Conservation (phyloP, 2,888 invertebrate species). For the Marronus borbonicus region DNA sequence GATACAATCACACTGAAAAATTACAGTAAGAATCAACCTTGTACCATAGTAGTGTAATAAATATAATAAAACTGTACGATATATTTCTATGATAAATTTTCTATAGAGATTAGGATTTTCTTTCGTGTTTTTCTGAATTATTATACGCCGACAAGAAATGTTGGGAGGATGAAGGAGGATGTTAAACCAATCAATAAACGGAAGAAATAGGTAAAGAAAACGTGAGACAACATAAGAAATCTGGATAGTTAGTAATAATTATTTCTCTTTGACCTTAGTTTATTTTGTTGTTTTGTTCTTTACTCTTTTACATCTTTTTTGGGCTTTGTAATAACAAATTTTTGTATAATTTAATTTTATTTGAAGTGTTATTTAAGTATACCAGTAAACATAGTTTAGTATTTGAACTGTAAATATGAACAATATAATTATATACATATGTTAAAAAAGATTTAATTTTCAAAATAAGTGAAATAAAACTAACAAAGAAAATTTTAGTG, state of each 20-base stretch:
- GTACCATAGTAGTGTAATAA: constrained; percentile 2
- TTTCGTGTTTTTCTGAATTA: background rate
- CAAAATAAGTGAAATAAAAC: constrained; percentile 52
- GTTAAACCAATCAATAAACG: background rate
- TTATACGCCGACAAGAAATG: background rate
- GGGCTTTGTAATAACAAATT: constrained; percentile 54
- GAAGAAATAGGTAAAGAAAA: constrained; percentile 12
- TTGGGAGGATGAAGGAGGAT: too few relatives aligned
- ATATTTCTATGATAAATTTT: constrained; percentile 18
- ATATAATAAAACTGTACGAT: constrained; percentile 28
- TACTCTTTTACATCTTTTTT: constrained; percentile 19
- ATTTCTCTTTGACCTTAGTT: constrained; percentile 49
- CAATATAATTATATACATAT: constrained; percentile 53
- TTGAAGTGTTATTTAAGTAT: constrained; percentile 54
- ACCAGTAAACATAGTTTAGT: constrained; percentile 51
- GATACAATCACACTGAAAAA: constrained; percentile 29
- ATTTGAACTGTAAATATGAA: constrained; percentile 53
- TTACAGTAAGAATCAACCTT: too few relatives aligned
- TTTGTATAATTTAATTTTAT: constrained; percentile 53
- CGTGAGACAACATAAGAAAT: constrained; percentile 29
- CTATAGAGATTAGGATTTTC: constrained; percentile 15
- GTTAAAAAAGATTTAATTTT: constrained; percentile 52
- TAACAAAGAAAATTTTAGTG: constrained; percentile 48
- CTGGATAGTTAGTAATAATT: constrained; percentile 52
- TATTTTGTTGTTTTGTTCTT: constrained; percentile 37